Conservation (phyloP, 2,797 vertebrate species). For the Anableps anableps region DNA sequence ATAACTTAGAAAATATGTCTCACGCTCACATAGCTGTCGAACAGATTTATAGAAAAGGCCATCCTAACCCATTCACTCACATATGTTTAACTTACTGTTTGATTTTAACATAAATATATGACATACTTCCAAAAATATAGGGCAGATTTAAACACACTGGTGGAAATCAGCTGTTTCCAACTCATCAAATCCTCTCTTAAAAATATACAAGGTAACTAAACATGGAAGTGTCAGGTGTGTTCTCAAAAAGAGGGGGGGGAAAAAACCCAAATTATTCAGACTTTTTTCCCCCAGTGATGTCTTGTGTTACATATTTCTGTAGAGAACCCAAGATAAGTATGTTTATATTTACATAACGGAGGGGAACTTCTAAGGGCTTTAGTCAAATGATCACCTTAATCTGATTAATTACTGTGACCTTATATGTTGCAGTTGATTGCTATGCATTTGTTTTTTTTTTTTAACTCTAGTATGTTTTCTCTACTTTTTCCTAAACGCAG, state of each 20-base stretch:
- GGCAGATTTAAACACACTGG: background rate
- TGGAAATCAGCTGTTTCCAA: background rate
- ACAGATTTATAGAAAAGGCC: background rate
- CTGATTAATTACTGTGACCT: constrained; percentile 47
- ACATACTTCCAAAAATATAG: background rate
- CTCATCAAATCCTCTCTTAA: background rate
- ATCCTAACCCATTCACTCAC: background rate
- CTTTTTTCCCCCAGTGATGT: background rate
- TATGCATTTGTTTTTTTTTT: constrained; percentile 68
- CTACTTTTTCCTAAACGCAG: constrained; percentile 16
- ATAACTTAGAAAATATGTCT: background rate
- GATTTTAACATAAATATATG: background rate
- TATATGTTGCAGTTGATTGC: constrained; percentile 44
- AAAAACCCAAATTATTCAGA: background rate
- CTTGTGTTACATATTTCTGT: background rate
- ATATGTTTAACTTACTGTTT: background rate
- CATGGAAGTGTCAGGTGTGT: background rate
- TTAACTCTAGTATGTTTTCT: constrained; percentile 18
- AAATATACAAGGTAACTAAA: no score
- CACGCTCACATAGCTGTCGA: background rate
- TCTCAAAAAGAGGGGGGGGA: background rate
- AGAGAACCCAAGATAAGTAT: background rate
- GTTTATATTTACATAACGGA: background rate
- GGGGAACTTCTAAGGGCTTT: constrained; percentile 69
- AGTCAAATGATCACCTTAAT: constrained; percentile 54